A percentile compares a stretch with the other conserved stretches of the same genome.
phyloP scores from a whole-genome alignment of 2,113 vertebrate genomes.

The Charina bottae region DNA sequence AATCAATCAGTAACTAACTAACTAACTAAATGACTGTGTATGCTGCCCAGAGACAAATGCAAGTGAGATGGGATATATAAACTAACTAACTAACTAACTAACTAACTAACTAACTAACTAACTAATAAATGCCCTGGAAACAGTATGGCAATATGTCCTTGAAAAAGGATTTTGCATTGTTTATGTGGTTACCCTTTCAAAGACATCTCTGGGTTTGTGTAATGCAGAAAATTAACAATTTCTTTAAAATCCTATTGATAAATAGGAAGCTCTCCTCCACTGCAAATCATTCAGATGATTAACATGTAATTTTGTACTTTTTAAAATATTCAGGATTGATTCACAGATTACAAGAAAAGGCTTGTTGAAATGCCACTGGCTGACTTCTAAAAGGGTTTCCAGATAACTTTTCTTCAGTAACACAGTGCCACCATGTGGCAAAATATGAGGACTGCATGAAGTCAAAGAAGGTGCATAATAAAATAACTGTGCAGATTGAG shows the following conservation, averaged over 20 bases:
- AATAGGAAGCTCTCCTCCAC: fast-evolving
- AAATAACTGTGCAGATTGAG: neutral
- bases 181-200: neutral
- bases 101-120: too few relatives aligned
- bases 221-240: neutral
- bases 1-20: too few relatives aligned
- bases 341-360: neutral
- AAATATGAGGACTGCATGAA: neutral
- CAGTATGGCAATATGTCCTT: neutral
- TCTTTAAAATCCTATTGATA: neutral
- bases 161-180: neutral
- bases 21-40: too few relatives aligned
- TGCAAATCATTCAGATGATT: neutral
- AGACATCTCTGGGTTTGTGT: neutral
- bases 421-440: constrained; percentile 60
- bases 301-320: neutral
- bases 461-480: neutral
- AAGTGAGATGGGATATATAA: neutral
- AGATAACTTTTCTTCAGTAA: constrained; percentile 7
- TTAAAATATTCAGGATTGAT: neutral
- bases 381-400: fast-evolving
- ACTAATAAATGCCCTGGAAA: neutral
- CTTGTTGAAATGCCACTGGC: neutral
- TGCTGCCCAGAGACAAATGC: neutral
- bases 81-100: too few relatives aligned